Evolutionary conservation across 2,113 vertebrate species (phyloP), one percentile per base, ranked within the genome.

Genomic region (Zosterops lateralis): DNA sequence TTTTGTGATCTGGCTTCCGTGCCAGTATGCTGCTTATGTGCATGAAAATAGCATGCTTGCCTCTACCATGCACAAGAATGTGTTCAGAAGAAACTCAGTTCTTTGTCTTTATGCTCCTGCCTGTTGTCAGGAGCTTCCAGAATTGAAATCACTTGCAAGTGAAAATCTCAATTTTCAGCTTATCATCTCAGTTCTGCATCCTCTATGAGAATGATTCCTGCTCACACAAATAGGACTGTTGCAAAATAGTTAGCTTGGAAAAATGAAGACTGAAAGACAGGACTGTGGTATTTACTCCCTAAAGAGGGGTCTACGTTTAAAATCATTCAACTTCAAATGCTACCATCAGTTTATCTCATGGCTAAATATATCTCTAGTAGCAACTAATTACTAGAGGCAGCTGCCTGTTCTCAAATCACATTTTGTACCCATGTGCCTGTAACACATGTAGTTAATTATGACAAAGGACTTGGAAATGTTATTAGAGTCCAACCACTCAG

Each of bases 361-460:
- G 44, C 48, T 93, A 88, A 90, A 88, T 86, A 40, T 80, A 50
- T 94, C 85, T 93, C 31, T 72, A 45, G 42, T 64, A 89, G 57
- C 40, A 86, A 75, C 54, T 81, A 92, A 86, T 89, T 87, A 57
- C 65, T 78, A 22, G 12, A 56, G 34, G 65, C 91, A 89, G 84
- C 80, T 93, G 89, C 68, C 54, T 75, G 44, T 84, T 92, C 40
- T 89, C 77, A 93, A 86, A 93, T 94, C 65, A 74, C 61, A 90
- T 88, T 90, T 32, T 81, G 68, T 92, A 92, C 67, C 34, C 56
- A 70, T 51, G 44, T 92, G 79, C 48, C 45, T 89, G 72, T 29
- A 92, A 56, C 48, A 66, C 40, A 81, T 80, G 32, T 32, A 67
- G 36, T 83, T 94, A 94, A 90, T 94, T 81, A 75, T 48, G 48